phyloP scores from a whole-genome alignment of 2,113 vertebrate genomes.

The Camelus dromedarius region DNA sequence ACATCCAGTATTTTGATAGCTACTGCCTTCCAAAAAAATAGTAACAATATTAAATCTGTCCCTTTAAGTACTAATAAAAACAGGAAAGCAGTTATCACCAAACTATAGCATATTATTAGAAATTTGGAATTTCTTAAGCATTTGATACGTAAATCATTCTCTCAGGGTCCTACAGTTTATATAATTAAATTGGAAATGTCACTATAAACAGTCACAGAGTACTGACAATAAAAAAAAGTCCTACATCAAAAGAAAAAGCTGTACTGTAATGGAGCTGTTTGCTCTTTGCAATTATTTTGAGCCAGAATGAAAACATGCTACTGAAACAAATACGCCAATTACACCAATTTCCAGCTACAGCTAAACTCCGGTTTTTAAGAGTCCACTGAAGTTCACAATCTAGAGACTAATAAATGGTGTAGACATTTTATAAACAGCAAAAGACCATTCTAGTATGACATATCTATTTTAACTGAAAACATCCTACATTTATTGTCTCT shows the following conservation, averaged over 20 bases:
- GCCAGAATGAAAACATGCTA: slow-evolving; percentile 1
- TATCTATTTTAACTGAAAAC: slow-evolving; percentile 49
- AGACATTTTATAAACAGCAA: slow-evolving; percentile 39
- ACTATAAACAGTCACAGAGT: slow-evolving; percentile 22
- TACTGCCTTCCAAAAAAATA: slow-evolving; percentile 3
- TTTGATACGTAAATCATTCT: background rate
- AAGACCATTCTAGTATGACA: background rate
- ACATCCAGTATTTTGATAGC: background rate
- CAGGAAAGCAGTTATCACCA: slow-evolving; percentile 29
- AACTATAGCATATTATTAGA: slow-evolving; percentile 23
- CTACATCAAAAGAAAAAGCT: background rate
- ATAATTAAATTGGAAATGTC: slow-evolving; percentile 28
- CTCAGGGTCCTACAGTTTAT: background rate
- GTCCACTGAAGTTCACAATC: background rate
- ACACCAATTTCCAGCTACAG: background rate
- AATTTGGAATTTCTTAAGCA: slow-evolving; percentile 61
- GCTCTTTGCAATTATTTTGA: slow-evolving; percentile 62
- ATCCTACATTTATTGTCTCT: background rate
- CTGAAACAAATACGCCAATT: background rate
- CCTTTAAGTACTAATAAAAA: slow-evolving; percentile 52
- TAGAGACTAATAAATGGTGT: slow-evolving; percentile 33
- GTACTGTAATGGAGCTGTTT: slow-evolving; percentile 20
- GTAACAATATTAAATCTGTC: background rate
- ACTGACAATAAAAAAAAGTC: slow-evolving; percentile 25
- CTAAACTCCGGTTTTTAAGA: slow-evolving; percentile 29